Percentiles rank a stretch among this genome's conserved stretches.
These are phyloP conservation scores for Brachypalpus laphriformis DNA, from an alignment of 2,888 invertebrate species.

Conservation along the genomic window DNA sequence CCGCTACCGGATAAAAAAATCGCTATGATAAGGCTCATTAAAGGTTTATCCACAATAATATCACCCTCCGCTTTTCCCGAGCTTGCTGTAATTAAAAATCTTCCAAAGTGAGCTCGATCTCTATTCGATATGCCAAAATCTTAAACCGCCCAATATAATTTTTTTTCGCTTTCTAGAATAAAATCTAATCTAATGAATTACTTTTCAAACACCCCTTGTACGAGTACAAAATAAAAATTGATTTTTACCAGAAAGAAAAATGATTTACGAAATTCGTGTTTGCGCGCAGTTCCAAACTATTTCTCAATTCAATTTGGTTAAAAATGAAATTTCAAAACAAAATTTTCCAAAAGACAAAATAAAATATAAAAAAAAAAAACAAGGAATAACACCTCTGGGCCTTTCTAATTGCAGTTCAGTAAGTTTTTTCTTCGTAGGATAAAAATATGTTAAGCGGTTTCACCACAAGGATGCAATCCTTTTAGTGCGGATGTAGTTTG, in stretches of 20 bases:
- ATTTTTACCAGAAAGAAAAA: not conserved
- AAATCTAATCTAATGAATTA: not conserved
- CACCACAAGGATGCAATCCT: slow-evolving; percentile 69
- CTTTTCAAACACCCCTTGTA: slow-evolving; percentile 45
- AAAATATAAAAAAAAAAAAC: slow-evolving; percentile 9
- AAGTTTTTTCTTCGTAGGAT: slow-evolving; percentile 68
- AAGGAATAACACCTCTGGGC: slow-evolving; percentile 51
- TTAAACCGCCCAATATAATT: not conserved
- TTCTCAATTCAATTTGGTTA: slow-evolving; percentile 18
- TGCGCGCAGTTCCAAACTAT: not conserved
- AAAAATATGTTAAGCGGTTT: slow-evolving; percentile 66
- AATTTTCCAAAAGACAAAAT: not conserved
- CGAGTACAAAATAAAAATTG: not conserved
- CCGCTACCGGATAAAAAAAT: too few species aligned
- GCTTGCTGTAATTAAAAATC: too few species aligned
- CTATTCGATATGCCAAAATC: too few species aligned
- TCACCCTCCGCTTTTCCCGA: too few species aligned
- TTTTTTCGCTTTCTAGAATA: too few species aligned
- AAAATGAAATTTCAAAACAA: not conserved
- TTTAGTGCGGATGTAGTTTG: slow-evolving; percentile 71
- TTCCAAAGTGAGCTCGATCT: too few species aligned
- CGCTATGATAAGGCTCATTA: too few species aligned
- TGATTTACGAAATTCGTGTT: not conserved
- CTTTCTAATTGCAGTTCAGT: slow-evolving; percentile 70
- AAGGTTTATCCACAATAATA: too few species aligned